phyloP scores from a whole-genome alignment of 2,113 vertebrate species.

The Cryptotis parvus region DNA sequence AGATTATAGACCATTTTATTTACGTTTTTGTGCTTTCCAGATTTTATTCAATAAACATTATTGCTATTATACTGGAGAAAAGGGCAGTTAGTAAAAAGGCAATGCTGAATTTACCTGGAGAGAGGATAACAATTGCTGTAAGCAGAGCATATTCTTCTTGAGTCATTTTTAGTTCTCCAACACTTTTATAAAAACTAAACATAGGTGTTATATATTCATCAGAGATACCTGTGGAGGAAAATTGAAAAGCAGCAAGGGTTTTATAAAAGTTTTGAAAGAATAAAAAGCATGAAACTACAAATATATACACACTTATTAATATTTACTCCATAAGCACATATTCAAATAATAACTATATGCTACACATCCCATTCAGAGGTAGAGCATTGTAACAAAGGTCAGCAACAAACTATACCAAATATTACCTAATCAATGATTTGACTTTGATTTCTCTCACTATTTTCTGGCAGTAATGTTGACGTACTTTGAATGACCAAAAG shows the following conservation, averaged over 20 bases:
- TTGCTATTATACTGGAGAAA: background rate
- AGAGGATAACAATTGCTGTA: constrained; percentile 95
- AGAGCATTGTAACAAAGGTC: background rate
- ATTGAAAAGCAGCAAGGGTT: background rate
- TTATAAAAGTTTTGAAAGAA: background rate
- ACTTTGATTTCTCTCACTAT: background rate
- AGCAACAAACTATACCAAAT: background rate
- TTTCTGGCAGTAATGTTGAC: background rate
- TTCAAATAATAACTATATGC: background rate
- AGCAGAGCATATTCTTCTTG: constrained; percentile 97
- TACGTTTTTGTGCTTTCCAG: constrained; percentile 35
- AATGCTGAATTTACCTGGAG: constrained; percentile 92
- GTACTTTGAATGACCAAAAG: background rate
- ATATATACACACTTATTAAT: background rate
- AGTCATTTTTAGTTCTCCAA: constrained; percentile 95
- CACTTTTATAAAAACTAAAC: constrained; percentile 98
- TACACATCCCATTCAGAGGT: background rate
- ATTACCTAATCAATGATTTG: background rate
- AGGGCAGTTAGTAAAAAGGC: background rate
- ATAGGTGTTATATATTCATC: constrained; percentile 97
- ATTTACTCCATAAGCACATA: background rate
- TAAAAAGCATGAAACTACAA: constrained; percentile 2
- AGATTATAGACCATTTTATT: constrained; percentile 13
- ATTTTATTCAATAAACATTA: constrained; percentile 5
- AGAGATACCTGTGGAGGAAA: constrained; percentile 91